These are phyloP conservation scores for Hyposmocoma kahamanoa DNA, from an alignment of 1,140 invertebrate species.

Conservation along the genomic window DNA sequence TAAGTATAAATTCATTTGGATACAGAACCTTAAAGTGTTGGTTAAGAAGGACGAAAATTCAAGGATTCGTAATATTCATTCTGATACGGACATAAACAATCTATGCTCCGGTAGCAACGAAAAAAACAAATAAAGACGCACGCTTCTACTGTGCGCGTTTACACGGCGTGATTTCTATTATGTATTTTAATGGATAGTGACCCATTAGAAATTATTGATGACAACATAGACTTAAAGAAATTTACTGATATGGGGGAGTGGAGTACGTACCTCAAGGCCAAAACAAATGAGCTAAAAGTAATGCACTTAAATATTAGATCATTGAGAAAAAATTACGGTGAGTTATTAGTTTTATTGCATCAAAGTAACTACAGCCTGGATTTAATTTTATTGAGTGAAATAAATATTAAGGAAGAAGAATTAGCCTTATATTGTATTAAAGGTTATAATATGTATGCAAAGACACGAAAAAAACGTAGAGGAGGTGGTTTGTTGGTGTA, in stretches of 20 bases:
- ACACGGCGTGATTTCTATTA: no score
- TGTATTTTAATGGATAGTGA: no score
- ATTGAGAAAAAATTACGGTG: constrained; percentile 2
- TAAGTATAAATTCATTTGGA: constrained; percentile 13
- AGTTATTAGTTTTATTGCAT: background rate
- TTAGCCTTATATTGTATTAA: background rate
- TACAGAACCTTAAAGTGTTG: constrained; percentile 8
- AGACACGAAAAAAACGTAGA: background rate
- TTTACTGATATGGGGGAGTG: no score
- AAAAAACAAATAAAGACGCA: no score
- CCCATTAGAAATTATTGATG: no score
- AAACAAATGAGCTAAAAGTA: background rate
- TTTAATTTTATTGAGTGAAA: constrained; percentile 1
- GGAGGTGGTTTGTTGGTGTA: background rate
- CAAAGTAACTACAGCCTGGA: background rate
- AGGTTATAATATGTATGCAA: background rate
- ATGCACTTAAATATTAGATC: constrained; percentile 5
- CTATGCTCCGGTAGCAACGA: no score
- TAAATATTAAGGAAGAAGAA: background rate
- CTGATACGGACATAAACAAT: no score
- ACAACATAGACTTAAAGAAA: no score
- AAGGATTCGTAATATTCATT: constrained; percentile 10
- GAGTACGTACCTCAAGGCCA: no score
- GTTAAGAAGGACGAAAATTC: constrained; percentile 6
- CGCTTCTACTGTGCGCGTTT: no score